Conservation (phyloP, 2,888 invertebrate genomes). For the Rhimphoctona megacephalus region DNA sequence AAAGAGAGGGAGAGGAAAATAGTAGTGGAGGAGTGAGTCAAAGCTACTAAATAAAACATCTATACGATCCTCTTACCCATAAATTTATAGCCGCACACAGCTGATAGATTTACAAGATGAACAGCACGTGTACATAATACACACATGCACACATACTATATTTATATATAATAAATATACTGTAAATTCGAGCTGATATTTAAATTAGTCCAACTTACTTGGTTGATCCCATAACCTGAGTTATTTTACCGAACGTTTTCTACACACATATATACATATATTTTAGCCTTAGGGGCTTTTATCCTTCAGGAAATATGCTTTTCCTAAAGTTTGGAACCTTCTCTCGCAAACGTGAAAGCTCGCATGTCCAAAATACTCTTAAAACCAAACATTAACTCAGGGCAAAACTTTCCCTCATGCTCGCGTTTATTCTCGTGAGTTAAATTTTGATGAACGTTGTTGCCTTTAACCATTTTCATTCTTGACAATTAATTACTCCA, state of each 20-base stretch:
- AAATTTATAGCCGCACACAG: slow-evolving; percentile 80
- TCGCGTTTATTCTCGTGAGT: slow-evolving; percentile 24
- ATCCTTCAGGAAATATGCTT: slow-evolving; percentile 76
- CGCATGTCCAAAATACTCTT: slow-evolving; percentile 44
- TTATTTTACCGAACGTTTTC: slow-evolving; percentile 73
- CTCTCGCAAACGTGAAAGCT: slow-evolving; percentile 11
- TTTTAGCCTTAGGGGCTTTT: slow-evolving; percentile 55
- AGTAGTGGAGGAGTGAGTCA: slow-evolving; percentile 67
- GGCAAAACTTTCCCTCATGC: slow-evolving; percentile 40
- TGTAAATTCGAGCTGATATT: slow-evolving; percentile 82
- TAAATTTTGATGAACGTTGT: slow-evolving; percentile 53
- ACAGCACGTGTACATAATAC: slow-evolving; percentile 24
- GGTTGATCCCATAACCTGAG: slow-evolving; percentile 73
- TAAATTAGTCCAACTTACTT: slow-evolving; percentile 83
- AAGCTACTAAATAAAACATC: slow-evolving; percentile 84
- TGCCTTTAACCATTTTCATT: slow-evolving; percentile 17
- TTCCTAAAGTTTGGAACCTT: slow-evolving; percentile 68
- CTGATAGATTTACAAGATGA: slow-evolving; percentile 85
- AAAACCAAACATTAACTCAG: slow-evolving; percentile 37
- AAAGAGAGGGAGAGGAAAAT: slow-evolving; percentile 52
- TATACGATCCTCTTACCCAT: slow-evolving; percentile 82
- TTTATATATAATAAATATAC: slow-evolving; percentile 8
- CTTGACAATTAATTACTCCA: slow-evolving; percentile 44
- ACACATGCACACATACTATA: not conserved
- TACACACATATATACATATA: not conserved